Evolutionary conservation across 2,888 invertebrate genomes (phyloP).

Genomic region (Torymus auratus): DNA sequence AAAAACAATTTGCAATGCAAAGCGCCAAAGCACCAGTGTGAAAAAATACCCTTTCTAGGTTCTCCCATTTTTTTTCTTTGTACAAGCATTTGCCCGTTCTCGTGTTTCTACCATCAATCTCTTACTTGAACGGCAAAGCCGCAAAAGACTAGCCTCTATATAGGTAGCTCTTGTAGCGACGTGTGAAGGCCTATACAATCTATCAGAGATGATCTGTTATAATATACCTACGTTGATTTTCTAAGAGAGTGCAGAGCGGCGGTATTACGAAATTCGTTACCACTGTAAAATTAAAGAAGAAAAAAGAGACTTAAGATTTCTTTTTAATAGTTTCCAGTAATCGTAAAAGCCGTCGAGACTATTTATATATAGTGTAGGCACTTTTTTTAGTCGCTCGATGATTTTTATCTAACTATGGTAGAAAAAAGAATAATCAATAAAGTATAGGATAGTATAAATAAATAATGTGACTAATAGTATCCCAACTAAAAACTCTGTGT

Average conservation of each 20-base stretch:
- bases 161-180: conserved; percentile 1
- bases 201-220: conserved; percentile 23
- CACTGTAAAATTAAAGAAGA: conserved; percentile 62
- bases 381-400: neutral
- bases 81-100: neutral
- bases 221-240: conserved; percentile 69
- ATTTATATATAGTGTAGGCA: neutral
- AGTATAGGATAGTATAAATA: neutral
- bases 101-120: neutral
- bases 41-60: conserved; percentile 5
- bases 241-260: conserved; percentile 71
- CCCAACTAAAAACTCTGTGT: neutral
- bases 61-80: neutral
- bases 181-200: conserved; percentile 2
- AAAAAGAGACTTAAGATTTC: neutral
- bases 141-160: conserved; percentile 40
- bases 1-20: conserved; percentile 73
- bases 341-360: neutral
- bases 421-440: conserved; percentile 6
- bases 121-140: conserved; percentile 6
- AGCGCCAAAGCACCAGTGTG: conserved; percentile 52
- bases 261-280: conserved; percentile 70
- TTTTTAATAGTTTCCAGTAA: neutral
- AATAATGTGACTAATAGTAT: too few relatives aligned
- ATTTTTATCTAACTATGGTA: neutral